Percentiles rank a stretch among this genome's conserved stretches.
Conservation (phyloP, 2,888 invertebrate species). For the Drosophila paranaensis region DNA sequence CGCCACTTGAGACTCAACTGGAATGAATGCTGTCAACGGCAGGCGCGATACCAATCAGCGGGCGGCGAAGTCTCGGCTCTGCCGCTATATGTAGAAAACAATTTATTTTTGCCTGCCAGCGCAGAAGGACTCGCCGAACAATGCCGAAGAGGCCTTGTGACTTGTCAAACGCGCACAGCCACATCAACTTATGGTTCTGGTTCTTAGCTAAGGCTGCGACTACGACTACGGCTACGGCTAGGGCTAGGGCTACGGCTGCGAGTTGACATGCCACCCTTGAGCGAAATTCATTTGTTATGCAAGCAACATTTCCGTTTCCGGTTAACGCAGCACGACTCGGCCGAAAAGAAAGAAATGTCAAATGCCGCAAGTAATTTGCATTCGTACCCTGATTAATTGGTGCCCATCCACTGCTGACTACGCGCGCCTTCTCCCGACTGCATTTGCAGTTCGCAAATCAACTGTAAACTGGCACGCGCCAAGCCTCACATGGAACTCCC, state of each 20-base stretch:
- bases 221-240: constrained; percentile 14
- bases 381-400: constrained; percentile 78
- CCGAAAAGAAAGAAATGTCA: constrained; percentile 56
- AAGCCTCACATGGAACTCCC: background rate
- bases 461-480: background rate
- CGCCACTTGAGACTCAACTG: constrained; percentile 43
- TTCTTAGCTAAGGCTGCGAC: constrained; percentile 20
- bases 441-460: constrained; percentile 8
- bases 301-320: constrained; percentile 83
- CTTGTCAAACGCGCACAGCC: constrained; percentile 56
- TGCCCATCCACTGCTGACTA: constrained; percentile 29
- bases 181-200: constrained; percentile 12
- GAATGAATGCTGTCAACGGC: constrained; percentile 81
- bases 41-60: constrained; percentile 76
- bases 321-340: constrained; percentile 68
- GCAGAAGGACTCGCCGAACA: constrained; percentile 56
- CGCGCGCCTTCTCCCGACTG: constrained; percentile 20
- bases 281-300: constrained; percentile 82
- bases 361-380: constrained; percentile 77
- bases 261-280: constrained; percentile 47
- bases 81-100: constrained; percentile 63
- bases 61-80: constrained; percentile 13
- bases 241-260: constrained; percentile 18
- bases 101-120: constrained; percentile 61
- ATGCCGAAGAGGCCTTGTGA: constrained; percentile 67